A percentile compares a stretch with the other conserved stretches of the same genome.
These are phyloP conservation scores for Pandemis cinnamomeana DNA, from an alignment of 2,888 invertebrate genomes.

Conservation along the genomic window DNA sequence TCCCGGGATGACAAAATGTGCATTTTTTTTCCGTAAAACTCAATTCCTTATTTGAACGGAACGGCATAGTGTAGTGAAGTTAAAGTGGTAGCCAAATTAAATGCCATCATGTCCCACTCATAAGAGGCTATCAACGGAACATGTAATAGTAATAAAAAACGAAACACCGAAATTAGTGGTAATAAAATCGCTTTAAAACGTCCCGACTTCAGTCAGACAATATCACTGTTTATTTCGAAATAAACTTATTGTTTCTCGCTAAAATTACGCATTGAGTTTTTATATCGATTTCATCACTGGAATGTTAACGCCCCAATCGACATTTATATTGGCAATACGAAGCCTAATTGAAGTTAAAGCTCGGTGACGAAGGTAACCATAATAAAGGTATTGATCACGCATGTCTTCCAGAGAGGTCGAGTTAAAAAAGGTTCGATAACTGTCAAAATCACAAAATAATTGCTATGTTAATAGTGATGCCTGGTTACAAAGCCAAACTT, in stretches of 20 bases:
- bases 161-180: slow-evolving; percentile 60
- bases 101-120: slow-evolving; percentile 59
- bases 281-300: slow-evolving; percentile 23
- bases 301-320: slow-evolving; percentile 18
- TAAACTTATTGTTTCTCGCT: slow-evolving; percentile 20
- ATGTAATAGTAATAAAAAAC: slow-evolving; percentile 64
- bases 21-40: slow-evolving; percentile 12
- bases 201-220: slow-evolving; percentile 59
- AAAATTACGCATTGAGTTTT: slow-evolving; percentile 14
- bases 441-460: not conserved
- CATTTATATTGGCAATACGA: slow-evolving; percentile 14
- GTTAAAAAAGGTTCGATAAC: not conserved
- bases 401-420: not conserved
- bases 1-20: not conserved
- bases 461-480: not conserved
- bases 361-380: not conserved
- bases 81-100: slow-evolving; percentile 51
- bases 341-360: not conserved
- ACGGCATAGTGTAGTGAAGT: slow-evolving; percentile 10
- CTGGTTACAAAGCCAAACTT: not conserved
- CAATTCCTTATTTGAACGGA: slow-evolving; percentile 33
- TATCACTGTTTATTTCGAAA: slow-evolving; percentile 46
- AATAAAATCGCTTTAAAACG: slow-evolving; percentile 68
- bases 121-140: slow-evolving; percentile 63
- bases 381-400: not conserved